Evolutionary conservation across 2,113 vertebrate genomes (phyloP), one percentile per base, ranked within the genome.

Genomic region (Brienomyrus longianalis): DNA sequence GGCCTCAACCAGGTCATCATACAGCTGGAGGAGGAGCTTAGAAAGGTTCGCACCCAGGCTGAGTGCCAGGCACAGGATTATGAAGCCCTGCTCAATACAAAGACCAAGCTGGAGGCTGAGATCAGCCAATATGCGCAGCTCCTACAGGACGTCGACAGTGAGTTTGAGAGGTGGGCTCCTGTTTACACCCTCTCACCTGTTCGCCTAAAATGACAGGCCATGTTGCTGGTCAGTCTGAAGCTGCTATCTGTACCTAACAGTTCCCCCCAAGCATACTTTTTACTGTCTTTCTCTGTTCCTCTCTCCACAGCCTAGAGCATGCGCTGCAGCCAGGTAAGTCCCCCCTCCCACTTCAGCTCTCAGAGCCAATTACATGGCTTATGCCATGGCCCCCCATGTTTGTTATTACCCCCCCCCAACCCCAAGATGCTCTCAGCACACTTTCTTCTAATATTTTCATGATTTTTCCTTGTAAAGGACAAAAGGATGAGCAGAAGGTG

Each of bases 81-180:
- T 92, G 92, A 95, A 17, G 74, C 93, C 19, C 95, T 97, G 90
- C 93, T 96, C 86, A 93, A 94, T 3, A 91, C 95, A 19, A 97
- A 96, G 94, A 95, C 95, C 94, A 95, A 95, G 93, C 95, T 97
- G 92, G 95, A 97, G 92, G 92, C 92, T 0, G 96, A 97, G 86
- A 96, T 96, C 51, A 13, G 90, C 0, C 90, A 92, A 6, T 97
- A 97, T 92, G 93, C 94, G 11, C 21, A 48, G 0, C 95, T 97
- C 50, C 92, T 97, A 13, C 90, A 93, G 0, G 92, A 90, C 19
- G 89, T 88, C 0, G 8, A 90, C 1, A 92, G 93, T 0, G 2
- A 86, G 59, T 91, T 89, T 92, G 86, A 87, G 88, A 10, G 13
- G 0, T 89, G 91, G 35, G 87, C 62, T 47, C 9, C 45, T 13